Percentiles rank a stretch among this genome's conserved stretches.
Conservation (phyloP, 2,113 vertebrate genomes). For the Mola mola region DNA sequence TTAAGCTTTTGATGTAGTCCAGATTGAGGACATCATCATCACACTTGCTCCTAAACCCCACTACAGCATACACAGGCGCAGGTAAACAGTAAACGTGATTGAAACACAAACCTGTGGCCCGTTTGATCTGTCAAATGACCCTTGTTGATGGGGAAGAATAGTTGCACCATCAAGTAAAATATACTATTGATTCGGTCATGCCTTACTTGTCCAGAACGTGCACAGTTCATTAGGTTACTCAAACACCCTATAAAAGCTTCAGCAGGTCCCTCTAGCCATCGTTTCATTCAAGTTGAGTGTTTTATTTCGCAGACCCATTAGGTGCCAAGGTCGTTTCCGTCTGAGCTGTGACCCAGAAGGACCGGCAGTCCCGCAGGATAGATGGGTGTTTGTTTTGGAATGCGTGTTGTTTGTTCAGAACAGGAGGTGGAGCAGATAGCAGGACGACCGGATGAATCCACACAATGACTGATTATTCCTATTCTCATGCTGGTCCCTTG, state of each 20-base stretch:
- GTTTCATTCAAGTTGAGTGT: slow-evolving; percentile 53
- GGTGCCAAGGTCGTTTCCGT: slow-evolving; percentile 62
- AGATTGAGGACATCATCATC: slow-evolving; percentile 14
- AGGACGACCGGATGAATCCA: slow-evolving; percentile 30
- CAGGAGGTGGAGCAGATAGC: slow-evolving; percentile 55
- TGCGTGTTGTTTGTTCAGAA: slow-evolving; percentile 59
- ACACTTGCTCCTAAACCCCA: neutral
- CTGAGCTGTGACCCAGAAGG: slow-evolving; percentile 56
- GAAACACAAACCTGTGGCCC: neutral
- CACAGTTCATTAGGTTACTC: slow-evolving; percentile 41
- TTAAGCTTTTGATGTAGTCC: neutral
- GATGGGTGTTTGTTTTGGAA: slow-evolving; percentile 68
- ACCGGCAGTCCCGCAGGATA: slow-evolving; percentile 40
- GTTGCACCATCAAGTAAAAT: slow-evolving; percentile 29
- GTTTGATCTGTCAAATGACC: slow-evolving; percentile 22
- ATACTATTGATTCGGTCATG: slow-evolving; percentile 51
- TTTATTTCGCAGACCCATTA: slow-evolving; percentile 22
- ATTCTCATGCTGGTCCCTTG: slow-evolving; percentile 15
- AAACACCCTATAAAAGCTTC: slow-evolving; percentile 50
- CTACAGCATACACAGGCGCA: neutral
- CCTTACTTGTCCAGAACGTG: slow-evolving; percentile 16
- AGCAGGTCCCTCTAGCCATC: slow-evolving; percentile 28
- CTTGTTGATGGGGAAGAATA: slow-evolving; percentile 23
- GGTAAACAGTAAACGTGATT: slow-evolving; percentile 18
- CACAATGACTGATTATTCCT: slow-evolving; percentile 40